A percentile compares a stretch with the other conserved stretches of the same genome.
These are phyloP conservation scores for Epinephelus moara DNA, from an alignment of 2,113 vertebrate genomes.

Conservation along the genomic window DNA sequence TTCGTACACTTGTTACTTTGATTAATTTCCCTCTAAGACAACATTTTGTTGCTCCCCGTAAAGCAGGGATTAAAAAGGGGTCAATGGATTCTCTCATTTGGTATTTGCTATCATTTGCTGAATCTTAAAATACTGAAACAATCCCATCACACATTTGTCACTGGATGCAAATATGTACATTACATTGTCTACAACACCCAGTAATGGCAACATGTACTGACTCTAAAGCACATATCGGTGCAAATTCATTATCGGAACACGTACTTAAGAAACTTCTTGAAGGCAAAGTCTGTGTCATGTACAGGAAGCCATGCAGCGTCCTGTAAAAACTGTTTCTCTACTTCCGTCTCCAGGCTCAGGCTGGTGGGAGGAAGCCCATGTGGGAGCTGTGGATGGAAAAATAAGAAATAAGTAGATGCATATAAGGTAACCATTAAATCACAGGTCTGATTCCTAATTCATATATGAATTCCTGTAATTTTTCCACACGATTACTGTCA, in stretches of 20 bases:
- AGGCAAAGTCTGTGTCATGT: slow-evolving; percentile 87
- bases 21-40: background rate
- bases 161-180: background rate
- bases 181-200: background rate
- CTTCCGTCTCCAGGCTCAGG: slow-evolving; percentile 87
- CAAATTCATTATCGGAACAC: background rate
- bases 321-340: slow-evolving; percentile 86
- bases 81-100: too few relatives aligned
- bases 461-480: background rate
- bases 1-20: background rate
- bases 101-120: too few relatives aligned
- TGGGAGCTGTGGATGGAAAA: slow-evolving; percentile 83
- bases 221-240: background rate
- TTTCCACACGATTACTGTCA: background rate
- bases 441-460: background rate
- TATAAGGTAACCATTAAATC: background rate
- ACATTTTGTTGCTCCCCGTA: background rate
- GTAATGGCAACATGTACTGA: background rate
- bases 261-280: slow-evolving; percentile 89
- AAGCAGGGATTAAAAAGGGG: background rate
- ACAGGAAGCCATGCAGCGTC: slow-evolving; percentile 91
- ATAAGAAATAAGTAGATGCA: background rate
- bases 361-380: slow-evolving; percentile 90
- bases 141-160: too few relatives aligned
- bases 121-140: too few relatives aligned